A percentile compares a stretch with the other conserved stretches of the same genome.
Evolutionary conservation across 2,888 invertebrate genomes (phyloP).

Genomic region (Ametastegia equiseti): DNA sequence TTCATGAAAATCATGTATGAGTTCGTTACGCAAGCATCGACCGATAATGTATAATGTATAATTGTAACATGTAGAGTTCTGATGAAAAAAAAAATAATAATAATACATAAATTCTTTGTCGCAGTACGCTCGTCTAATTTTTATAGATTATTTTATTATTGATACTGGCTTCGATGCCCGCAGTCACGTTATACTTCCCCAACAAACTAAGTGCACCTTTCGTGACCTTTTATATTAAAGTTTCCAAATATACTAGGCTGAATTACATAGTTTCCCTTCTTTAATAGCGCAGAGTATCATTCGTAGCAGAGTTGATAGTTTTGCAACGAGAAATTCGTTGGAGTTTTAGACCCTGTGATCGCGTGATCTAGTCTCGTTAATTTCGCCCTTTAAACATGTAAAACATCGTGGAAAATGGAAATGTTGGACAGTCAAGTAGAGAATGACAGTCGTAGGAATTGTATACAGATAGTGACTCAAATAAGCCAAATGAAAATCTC

Average conservation of each 20-base stretch:
- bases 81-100: too few relatives aligned
- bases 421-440: background rate
- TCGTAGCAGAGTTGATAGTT: background rate
- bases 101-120: background rate
- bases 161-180: background rate
- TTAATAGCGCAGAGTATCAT: background rate
- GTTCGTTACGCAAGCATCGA: background rate
- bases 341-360: background rate
- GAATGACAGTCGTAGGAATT: background rate
- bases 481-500: background rate
- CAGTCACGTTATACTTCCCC: too few relatives aligned
- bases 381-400: background rate
- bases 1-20: background rate
- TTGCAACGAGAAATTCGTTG: background rate
- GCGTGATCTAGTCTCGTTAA: constrained; percentile 5
- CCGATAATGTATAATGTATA: background rate
- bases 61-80: too few relatives aligned
- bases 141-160: background rate
- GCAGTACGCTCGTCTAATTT: background rate
- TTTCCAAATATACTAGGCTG: background rate
- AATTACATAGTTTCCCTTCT: background rate
- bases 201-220: background rate
- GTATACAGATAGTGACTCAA: background rate
- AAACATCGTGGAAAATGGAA: background rate
- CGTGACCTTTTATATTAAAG: constrained; percentile 15